phyloP scores from a whole-genome alignment of 2,888 invertebrate species.

The Campoletis raptor region DNA sequence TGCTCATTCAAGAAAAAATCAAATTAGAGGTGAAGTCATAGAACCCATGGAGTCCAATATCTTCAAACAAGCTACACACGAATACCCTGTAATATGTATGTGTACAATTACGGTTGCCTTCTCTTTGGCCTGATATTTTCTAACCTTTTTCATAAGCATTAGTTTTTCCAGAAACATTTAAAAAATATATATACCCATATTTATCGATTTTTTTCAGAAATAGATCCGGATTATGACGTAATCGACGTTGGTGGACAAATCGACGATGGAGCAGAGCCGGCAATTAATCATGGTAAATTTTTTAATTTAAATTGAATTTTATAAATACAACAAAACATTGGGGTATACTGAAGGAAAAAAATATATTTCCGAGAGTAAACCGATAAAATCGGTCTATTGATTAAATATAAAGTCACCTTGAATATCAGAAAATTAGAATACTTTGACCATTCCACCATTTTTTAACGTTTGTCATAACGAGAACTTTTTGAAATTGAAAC shows the following conservation, averaged over 20 bases:
- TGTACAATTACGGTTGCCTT: background rate
- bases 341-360: background rate
- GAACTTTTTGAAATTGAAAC: background rate
- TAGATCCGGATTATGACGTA: background rate
- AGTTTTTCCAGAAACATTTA: background rate
- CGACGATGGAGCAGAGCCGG: background rate
- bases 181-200: background rate
- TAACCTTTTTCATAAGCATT: background rate
- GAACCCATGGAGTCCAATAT: no score
- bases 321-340: background rate
- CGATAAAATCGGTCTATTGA: background rate
- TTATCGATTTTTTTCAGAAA: background rate
- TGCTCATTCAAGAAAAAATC: no score
- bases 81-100: background rate
- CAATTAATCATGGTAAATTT: background rate
- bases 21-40: no score
- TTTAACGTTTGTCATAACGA: background rate
- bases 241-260: background rate
- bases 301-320: no score
- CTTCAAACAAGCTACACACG: no score
- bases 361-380: background rate
- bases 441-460: background rate
- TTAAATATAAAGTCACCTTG: background rate
- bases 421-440: background rate
- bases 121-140: background rate